phyloP scores from a whole-genome alignment of 2,888 invertebrate genomes.

The Nomada fabriciana region DNA sequence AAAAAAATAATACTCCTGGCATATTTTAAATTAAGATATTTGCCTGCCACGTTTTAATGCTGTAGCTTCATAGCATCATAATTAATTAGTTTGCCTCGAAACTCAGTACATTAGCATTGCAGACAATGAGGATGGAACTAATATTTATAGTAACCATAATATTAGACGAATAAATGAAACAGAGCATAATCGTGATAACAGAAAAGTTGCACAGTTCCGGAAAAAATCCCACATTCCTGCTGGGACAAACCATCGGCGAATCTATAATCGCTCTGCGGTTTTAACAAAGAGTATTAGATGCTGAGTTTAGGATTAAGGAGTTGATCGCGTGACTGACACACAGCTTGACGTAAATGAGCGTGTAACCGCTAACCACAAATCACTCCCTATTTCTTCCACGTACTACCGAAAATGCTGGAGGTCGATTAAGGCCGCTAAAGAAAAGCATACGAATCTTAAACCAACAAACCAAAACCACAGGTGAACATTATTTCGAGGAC shows the following conservation, averaged over 20 bases:
- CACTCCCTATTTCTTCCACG: conserved; percentile 28
- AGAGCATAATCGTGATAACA: too few species aligned
- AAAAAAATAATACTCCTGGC: too few species aligned
- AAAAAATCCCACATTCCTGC: background rate
- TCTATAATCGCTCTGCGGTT: conserved; percentile 17
- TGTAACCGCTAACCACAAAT: conserved; percentile 64
- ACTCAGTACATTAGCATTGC: too few species aligned
- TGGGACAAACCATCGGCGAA: background rate
- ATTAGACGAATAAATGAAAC: too few species aligned
- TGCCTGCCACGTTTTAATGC: too few species aligned
- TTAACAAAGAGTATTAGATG: conserved; percentile 13
- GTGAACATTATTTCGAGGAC: background rate
- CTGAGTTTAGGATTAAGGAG: conserved; percentile 30
- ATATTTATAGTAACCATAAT: too few species aligned
- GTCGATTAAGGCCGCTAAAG: conserved; percentile 31
- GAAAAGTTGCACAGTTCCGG: too few species aligned
- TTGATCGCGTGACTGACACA: conserved; percentile 72
- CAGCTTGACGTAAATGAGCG: conserved; percentile 64
- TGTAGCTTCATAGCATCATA: too few species aligned
- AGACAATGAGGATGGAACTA: too few species aligned
- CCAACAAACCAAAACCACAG: conserved; percentile 21
- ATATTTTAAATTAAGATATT: too few species aligned
- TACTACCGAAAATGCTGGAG: conserved; percentile 12
- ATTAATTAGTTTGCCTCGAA: too few species aligned
- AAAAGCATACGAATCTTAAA: conserved; percentile 2